Evolutionary conservation across 1,140 invertebrate species (phyloP).

Genomic region (Brachionus koreanus): DNA sequence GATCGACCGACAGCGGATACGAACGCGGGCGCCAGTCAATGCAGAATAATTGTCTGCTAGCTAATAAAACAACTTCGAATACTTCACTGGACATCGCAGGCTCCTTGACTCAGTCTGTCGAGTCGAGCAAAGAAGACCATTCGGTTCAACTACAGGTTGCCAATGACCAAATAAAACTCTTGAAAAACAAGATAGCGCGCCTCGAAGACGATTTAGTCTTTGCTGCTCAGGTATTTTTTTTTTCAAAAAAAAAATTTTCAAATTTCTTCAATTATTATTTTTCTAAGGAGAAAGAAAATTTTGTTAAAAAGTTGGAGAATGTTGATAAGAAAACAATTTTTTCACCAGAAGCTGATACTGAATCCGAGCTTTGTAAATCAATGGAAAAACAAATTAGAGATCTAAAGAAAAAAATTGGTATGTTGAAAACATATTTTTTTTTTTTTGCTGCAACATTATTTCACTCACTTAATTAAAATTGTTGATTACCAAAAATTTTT

Average conservation of each 20-base stretch:
- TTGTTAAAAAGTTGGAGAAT: constrained; percentile 6
- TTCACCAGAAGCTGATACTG: background rate
- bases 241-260: background rate
- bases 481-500: background rate
- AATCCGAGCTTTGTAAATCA: constrained; percentile 3
- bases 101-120: background rate
- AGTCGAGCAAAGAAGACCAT: background rate
- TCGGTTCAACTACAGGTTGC: background rate
- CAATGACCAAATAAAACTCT: constrained; percentile 28
- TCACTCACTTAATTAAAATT: background rate
- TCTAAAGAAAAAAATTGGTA: constrained; percentile 40
- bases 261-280: constrained; percentile 4
- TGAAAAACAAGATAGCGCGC: constrained; percentile 43
- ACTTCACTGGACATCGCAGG: background rate
- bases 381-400: constrained; percentile 39
- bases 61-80: background rate
- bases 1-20: constrained; percentile 35
- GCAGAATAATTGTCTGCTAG: background rate
- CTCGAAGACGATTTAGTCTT: constrained; percentile 42
- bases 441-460: background rate
- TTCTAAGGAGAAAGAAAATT: constrained; percentile 29
- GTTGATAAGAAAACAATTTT: constrained; percentile 16
- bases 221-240: background rate
- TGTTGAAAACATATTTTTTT: no score
- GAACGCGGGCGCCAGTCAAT: background rate